These are phyloP conservation scores for Copsychus sechellarum DNA, from an alignment of 2,113 vertebrate genomes.

Conservation along the genomic window DNA sequence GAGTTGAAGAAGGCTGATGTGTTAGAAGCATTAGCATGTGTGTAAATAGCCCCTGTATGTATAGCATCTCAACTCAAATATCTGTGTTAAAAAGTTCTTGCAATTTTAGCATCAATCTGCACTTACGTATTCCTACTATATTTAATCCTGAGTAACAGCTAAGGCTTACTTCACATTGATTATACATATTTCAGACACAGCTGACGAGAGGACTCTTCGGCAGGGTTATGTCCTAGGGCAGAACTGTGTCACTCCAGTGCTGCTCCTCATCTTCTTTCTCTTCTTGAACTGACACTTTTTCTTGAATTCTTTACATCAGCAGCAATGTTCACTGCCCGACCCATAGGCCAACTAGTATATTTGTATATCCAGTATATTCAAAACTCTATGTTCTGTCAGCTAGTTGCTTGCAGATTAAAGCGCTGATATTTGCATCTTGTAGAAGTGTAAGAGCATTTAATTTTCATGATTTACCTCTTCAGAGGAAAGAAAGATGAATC, in stretches of 20 bases:
- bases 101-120: neutral
- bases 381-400: neutral
- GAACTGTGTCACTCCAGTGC: slow-evolving; percentile 4
- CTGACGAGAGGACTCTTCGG: neutral
- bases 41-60: neutral
- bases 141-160: slow-evolving; percentile 7
- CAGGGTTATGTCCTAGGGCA: slow-evolving; percentile 12
- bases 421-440: neutral
- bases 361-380: neutral
- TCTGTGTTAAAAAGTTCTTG: neutral
- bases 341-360: neutral
- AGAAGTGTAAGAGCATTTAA: neutral
- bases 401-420: neutral
- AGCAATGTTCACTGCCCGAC: neutral
- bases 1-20: neutral
- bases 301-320: slow-evolving; percentile 24
- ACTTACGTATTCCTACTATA: neutral
- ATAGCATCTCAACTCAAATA: neutral
- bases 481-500: neutral
- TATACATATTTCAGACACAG: neutral
- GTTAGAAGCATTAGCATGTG: neutral
- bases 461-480: neutral
- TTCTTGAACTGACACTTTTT: slow-evolving; percentile 17
- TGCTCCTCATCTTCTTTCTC: neutral
- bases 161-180: neutral